Base-by-base conservation (phyloP, 1,140 invertebrate genomes). In the Drosophila murphyi region DNA sequence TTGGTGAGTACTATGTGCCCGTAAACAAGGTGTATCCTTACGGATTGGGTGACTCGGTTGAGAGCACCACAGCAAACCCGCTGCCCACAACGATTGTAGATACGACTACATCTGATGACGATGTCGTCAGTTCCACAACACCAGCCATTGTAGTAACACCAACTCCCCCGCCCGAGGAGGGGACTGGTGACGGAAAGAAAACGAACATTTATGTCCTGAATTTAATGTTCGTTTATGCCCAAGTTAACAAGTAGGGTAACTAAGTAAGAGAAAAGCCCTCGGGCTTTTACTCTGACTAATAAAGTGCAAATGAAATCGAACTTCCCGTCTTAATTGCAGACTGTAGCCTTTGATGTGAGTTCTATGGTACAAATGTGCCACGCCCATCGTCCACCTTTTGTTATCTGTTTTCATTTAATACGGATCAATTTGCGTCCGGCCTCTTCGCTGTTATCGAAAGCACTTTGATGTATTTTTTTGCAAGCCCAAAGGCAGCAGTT, bases 181-280 rank as follows among this genome's bases (percentile, higher is more conserved):
- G 75, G n/a, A 74, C 61, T 3, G 56, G 7, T 29, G 59, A 57
- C 12, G 73, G 45, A 4, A 10, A 39, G 20, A 35, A 64, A 6
- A 82, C 81, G 34, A 87, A 87, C 54, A 73, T 82, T 62, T 88
- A 79, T 52, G 76, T 87, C n/a, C 68, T 87, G 2, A 87, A 87
- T 67, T 64, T 87, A 34, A 82, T 88, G 35, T 56, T 76, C 31
- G 52, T 88, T 4, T 88, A 87, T 55, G 72, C 78, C 3, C 63
- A 88, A 72, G 60, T 87, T 4, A 76, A 70, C 47, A 82, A 72
- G 47, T 28, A 43, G n/a, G 7, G 32, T 20, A 29, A 20, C 28
- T 35, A 45, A 57, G 7, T n/a, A 32, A 51, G 39, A 8, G 32
- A 37, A 55, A 55, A 35, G 55, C n/a, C 39, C 32, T 3, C 34